Conservation (phyloP, 2,888 invertebrate genomes). For the Dasypogon diadema region DNA sequence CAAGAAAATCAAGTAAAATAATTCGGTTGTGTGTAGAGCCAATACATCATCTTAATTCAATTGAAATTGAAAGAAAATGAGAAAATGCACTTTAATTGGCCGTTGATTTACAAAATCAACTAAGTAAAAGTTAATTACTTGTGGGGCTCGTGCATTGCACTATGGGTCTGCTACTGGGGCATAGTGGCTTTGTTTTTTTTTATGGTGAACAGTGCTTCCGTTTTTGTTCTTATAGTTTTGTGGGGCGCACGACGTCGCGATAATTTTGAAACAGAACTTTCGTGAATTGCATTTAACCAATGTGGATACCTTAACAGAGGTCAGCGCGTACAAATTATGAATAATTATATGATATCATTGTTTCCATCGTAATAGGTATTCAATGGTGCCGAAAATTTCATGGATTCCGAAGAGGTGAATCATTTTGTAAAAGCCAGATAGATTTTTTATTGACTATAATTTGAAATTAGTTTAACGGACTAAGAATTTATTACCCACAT, state of each 20-base stretch:
- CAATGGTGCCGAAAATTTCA: neutral
- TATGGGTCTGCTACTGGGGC: neutral
- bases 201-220: neutral
- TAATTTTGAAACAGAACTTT: conserved; percentile 14
- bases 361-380: neutral
- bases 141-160: neutral
- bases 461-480: neutral
- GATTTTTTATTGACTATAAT: too few species aligned
- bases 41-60: neutral
- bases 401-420: neutral
- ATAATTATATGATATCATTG: neutral
- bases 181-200: conserved; percentile 2
- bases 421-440: neutral
- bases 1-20: neutral
- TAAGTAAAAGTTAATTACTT: neutral
- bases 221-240: conserved; percentile 23
- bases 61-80: neutral
- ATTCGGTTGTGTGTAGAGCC: neutral
- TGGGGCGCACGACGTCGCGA: neutral
- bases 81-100: neutral
- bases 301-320: neutral
- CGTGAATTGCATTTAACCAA: neutral
- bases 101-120: neutral
- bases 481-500: neutral
- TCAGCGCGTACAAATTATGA: conserved; percentile 6